A percentile compares a stretch with the other conserved stretches of the same genome.
These are phyloP conservation scores for Philotrypesis tridentata DNA, from an alignment of 1,140 invertebrate species.

Conservation along the genomic window DNA sequence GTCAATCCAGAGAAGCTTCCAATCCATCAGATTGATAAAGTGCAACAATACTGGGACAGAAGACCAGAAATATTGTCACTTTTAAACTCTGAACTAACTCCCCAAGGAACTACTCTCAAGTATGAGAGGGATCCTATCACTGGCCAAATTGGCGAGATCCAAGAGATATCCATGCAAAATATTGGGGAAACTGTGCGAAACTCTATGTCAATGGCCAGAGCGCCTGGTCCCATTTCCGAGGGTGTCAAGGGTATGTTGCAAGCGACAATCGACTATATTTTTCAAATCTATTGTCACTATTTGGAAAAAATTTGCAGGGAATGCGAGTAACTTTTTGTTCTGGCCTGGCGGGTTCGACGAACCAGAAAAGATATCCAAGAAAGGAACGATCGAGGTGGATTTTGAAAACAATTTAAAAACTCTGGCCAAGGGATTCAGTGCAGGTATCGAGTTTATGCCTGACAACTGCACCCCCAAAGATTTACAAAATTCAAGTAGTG, in stretches of 20 bases:
- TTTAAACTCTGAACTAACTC: conserved; percentile 71
- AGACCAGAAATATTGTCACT: conserved; percentile 73
- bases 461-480: conserved; percentile 71
- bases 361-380: conserved; percentile 66
- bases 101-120: conserved; percentile 74
- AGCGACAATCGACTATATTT: background rate
- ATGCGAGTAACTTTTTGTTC: conserved; percentile 83
- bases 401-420: conserved; percentile 77
- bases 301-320: conserved; percentile 71
- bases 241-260: conserved; percentile 72
- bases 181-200: conserved; percentile 81
- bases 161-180: conserved; percentile 78
- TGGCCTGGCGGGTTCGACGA: conserved; percentile 87
- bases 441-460: conserved; percentile 75
- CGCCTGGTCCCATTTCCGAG: conserved; percentile 76
- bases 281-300: background rate
- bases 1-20: conserved; percentile 77
- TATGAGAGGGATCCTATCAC: conserved; percentile 82
- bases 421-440: conserved; percentile 78
- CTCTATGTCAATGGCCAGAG: conserved; percentile 83
- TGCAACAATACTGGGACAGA: conserved; percentile 77
- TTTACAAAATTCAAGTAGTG: conserved; percentile 17
- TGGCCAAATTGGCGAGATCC: conserved; percentile 80
- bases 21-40: conserved; percentile 77
- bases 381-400: conserved; percentile 64